Evolutionary conservation across 2,888 invertebrate species (phyloP).

Genomic region (Cremastinae sp.): DNA sequence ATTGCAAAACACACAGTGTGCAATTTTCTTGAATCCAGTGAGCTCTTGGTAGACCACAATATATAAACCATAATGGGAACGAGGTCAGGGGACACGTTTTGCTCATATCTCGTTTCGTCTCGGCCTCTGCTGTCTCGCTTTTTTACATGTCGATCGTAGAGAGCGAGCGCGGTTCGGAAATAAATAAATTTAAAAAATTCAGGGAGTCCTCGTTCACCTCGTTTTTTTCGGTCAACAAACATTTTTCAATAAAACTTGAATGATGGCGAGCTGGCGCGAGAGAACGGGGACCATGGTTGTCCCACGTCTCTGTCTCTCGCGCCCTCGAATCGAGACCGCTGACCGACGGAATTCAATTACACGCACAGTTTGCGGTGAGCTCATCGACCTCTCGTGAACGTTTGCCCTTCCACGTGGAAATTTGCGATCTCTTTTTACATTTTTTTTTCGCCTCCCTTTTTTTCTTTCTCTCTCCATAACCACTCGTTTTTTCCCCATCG

Average conservation of each 20-base stretch:
- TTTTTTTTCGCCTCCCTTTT: not conserved
- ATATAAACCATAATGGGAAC: conserved; percentile 3
- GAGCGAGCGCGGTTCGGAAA: conserved; percentile 27
- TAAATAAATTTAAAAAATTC: conserved; percentile 41
- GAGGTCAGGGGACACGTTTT: conserved; percentile 33
- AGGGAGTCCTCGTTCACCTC: not conserved
- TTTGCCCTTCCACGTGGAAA: not conserved
- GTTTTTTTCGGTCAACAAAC: conserved; percentile 45
- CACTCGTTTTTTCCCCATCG: not conserved
- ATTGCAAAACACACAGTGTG: no score
- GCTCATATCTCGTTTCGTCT: conserved; percentile 29
- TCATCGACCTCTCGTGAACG: conserved; percentile 33
- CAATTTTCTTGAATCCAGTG: no score
- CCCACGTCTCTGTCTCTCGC: no score
- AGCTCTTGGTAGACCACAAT: no score
- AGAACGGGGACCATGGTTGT: not conserved
- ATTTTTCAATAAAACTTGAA: conserved; percentile 46
- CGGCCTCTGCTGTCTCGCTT: conserved; percentile 1
- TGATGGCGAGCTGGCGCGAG: conserved; percentile 4
- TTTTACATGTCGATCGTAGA: conserved; percentile 30
- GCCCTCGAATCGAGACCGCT: conserved; percentile 38
- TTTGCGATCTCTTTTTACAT: conserved; percentile 4
- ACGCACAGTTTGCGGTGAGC: conserved; percentile 45
- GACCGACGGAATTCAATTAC: conserved; percentile 55
- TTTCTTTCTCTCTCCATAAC: not conserved